Evolutionary conservation across 2,888 invertebrate genomes (phyloP).

Genomic region (Aporophyla lueneburgensis): DNA sequence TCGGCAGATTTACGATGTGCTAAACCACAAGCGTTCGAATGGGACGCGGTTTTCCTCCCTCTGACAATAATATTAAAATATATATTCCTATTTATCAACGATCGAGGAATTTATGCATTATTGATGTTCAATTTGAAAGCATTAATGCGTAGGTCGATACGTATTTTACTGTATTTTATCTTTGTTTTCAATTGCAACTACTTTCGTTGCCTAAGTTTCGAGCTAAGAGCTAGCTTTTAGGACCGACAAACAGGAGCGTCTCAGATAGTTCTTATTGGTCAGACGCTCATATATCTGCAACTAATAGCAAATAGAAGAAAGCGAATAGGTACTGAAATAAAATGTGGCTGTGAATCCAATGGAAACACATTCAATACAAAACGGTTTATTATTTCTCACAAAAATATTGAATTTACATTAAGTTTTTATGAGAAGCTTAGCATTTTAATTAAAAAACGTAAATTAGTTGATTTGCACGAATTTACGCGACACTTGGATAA

Average conservation of each 20-base stretch:
- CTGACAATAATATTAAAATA: conserved; percentile 60
- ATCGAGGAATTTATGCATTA: conserved; percentile 41
- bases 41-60: conserved; percentile 50
- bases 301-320: conserved; percentile 1
- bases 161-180: neutral
- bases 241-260: neutral
- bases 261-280: neutral
- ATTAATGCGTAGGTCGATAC: neutral
- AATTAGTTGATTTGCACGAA: too few relatives aligned
- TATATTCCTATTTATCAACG: conserved; percentile 46
- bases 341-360: conserved; percentile 10
- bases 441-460: too few relatives aligned
- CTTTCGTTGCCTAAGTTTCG: too few relatives aligned
- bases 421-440: too few relatives aligned
- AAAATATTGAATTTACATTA: neutral
- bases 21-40: conserved; percentile 79
- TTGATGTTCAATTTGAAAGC: conserved; percentile 29
- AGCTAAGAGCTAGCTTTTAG: too few relatives aligned
- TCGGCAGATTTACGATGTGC: conserved; percentile 82
- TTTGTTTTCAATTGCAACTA: conserved; percentile 17
- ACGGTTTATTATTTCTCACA: conserved; percentile 4
- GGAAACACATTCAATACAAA: conserved; percentile 22
- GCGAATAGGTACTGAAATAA: conserved; percentile 2
- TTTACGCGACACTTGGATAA: too few relatives aligned
- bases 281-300: conserved; percentile 2